These are phyloP conservation scores for Cosmia trapezina DNA, from an alignment of 2,888 invertebrate species.

Conservation along the genomic window DNA sequence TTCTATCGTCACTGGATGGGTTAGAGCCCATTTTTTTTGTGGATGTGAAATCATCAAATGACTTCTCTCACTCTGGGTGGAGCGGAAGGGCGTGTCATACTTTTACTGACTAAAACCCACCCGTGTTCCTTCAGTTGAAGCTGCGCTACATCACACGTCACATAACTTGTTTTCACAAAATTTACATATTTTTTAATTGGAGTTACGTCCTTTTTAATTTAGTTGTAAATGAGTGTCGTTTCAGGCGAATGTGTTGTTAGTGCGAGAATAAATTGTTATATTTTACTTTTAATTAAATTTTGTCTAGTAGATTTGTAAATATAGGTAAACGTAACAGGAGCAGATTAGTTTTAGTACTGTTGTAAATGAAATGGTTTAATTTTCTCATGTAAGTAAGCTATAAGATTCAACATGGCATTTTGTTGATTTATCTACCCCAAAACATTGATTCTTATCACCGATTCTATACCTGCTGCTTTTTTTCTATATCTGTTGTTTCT, in stretches of 20 bases:
- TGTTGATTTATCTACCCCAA: not conserved
- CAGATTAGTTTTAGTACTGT: conserved; percentile 12
- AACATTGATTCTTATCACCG: not conserved
- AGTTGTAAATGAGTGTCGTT: conserved; percentile 58
- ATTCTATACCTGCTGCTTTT: not conserved
- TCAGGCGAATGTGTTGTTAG: conserved; percentile 35
- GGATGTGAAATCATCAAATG: no score
- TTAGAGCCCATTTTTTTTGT: not conserved
- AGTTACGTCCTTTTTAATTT: conserved; percentile 51
- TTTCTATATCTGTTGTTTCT: conserved; percentile 5
- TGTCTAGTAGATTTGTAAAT: conserved; percentile 8
- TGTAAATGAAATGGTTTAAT: not conserved
- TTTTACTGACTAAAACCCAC: no score
- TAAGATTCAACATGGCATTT: not conserved
- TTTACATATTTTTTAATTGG: conserved; percentile 54
- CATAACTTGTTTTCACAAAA: conserved; percentile 28
- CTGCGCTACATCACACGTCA: conserved; percentile 29
- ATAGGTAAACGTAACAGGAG: not conserved
- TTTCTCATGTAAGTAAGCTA: not conserved
- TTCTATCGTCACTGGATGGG: not conserved
- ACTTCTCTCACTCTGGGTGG: no score
- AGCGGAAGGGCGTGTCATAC: no score
- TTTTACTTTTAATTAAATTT: conserved; percentile 26
- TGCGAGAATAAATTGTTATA: conserved; percentile 11
- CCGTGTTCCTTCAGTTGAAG: no score